Percentiles rank a stretch among this genome's conserved stretches.
These are phyloP conservation scores for Palaemon carinicauda DNA, from an alignment of 1,140 invertebrate genomes.

Conservation along the genomic window DNA sequence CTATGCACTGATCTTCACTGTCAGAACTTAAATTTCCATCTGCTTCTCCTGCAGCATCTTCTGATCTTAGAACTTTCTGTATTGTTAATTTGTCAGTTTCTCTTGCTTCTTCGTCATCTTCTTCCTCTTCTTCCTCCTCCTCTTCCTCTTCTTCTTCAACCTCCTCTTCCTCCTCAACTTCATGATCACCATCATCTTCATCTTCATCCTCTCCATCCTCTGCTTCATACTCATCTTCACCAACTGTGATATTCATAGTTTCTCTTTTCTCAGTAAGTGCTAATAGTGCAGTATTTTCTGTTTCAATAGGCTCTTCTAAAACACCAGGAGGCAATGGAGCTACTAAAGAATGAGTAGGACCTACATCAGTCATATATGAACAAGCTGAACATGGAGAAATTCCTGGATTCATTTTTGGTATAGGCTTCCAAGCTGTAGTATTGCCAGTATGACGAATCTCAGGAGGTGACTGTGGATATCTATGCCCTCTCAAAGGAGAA, in stretches of 20 bases:
- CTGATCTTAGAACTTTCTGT: constrained; percentile 17
- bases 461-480: not conserved
- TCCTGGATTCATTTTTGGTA: not conserved
- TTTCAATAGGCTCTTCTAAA: constrained; percentile 47
- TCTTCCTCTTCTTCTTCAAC: constrained; percentile 56
- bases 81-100: not conserved
- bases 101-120: constrained; percentile 38
- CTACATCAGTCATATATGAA: not conserved
- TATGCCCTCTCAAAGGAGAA: not conserved
- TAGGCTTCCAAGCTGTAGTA: not conserved
- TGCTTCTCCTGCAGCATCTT: constrained; percentile 59
- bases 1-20: constrained; percentile 66
- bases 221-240: constrained; percentile 10
- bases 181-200: constrained; percentile 8
- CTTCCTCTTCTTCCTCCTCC: constrained; percentile 55
- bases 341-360: constrained; percentile 15
- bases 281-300: not conserved
- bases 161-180: constrained; percentile 32
- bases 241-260: not conserved
- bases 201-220: not conserved
- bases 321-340: constrained; percentile 41
- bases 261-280: not conserved
- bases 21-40: constrained; percentile 61
- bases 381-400: not conserved
- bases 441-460: not conserved